Evolutionary conservation across 2,888 invertebrate species (phyloP).

Genomic region (Malthinus seriepunctatus): DNA sequence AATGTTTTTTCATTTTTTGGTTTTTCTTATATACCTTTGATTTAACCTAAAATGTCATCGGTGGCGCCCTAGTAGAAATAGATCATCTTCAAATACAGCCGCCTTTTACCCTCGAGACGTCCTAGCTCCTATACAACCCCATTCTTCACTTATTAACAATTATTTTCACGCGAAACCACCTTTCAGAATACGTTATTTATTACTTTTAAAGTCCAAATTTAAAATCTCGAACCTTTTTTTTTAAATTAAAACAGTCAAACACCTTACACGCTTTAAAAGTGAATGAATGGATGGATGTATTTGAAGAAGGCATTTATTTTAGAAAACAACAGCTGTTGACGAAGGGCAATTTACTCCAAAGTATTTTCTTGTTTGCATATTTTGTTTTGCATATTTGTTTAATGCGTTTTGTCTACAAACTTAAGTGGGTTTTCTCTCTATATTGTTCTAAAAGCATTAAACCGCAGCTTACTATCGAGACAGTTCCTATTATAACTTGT

Average conservation of each 20-base stretch:
- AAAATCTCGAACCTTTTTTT: not conserved
- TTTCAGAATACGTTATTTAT: conserved; percentile 22
- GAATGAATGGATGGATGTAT: not conserved
- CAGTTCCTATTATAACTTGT: too few relatives aligned
- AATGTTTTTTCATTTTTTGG: too few relatives aligned
- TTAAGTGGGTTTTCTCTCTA: not conserved
- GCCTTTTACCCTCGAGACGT: not conserved
- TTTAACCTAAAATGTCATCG: conserved; percentile 4
- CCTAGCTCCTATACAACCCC: not conserved
- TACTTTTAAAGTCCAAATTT: conserved; percentile 6
- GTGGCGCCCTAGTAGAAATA: conserved; percentile 15
- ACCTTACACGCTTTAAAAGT: not conserved
- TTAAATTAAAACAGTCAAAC: conserved; percentile 4
- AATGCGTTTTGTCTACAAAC: conserved; percentile 27
- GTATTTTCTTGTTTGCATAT: conserved; percentile 23
- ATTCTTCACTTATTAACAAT: conserved; percentile 21
- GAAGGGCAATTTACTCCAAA: conserved; percentile 21
- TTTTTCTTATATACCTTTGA: not conserved
- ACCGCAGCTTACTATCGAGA: not conserved
- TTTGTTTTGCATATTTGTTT: conserved; percentile 26
- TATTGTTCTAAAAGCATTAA: conserved; percentile 15
- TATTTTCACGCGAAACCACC: conserved; percentile 21
- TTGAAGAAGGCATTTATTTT: conserved; percentile 15
- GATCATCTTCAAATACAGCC: conserved; percentile 17
- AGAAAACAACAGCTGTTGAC: conserved; percentile 18